Evolutionary conservation across 2,888 invertebrate genomes (phyloP).

Genomic region (Campoplex nolae): DNA sequence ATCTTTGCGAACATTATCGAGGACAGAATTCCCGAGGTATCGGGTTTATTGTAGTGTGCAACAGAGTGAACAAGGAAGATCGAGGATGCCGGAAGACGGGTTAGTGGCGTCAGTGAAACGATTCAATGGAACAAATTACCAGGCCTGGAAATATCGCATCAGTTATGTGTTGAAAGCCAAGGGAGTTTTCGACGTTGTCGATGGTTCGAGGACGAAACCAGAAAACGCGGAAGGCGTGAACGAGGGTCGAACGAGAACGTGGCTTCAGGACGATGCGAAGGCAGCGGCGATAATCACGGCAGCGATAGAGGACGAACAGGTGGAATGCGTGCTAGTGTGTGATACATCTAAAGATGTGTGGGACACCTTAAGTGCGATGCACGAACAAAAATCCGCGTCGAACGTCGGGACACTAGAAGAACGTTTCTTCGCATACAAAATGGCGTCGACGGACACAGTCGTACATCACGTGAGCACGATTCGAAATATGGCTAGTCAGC

Average conservation of each 20-base stretch:
- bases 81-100: slow-evolving; percentile 57
- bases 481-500: slow-evolving; percentile 70
- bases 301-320: slow-evolving; percentile 57
- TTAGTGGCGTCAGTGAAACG: slow-evolving; percentile 50
- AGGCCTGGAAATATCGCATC: slow-evolving; percentile 56
- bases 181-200: slow-evolving; percentile 60
- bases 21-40: not conserved
- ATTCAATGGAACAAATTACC: slow-evolving; percentile 54
- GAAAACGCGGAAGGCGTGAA: slow-evolving; percentile 47
- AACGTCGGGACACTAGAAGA: slow-evolving; percentile 44
- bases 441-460: slow-evolving; percentile 67
- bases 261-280: slow-evolving; percentile 60
- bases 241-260: slow-evolving; percentile 44
- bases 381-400: slow-evolving; percentile 71
- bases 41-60: not conserved
- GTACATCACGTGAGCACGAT: slow-evolving; percentile 74
- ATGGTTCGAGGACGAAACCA: slow-evolving; percentile 49
- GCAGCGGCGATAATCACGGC: slow-evolving; percentile 53
- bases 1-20: slow-evolving; percentile 25
- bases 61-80: slow-evolving; percentile 9
- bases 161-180: slow-evolving; percentile 53
- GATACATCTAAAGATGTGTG: slow-evolving; percentile 70
- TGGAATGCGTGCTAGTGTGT: slow-evolving; percentile 62
- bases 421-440: slow-evolving; percentile 50
- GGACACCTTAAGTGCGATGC: slow-evolving; percentile 66